phyloP scores from a whole-genome alignment of 2,113 vertebrate species.

The Gopherus evgoodei region DNA sequence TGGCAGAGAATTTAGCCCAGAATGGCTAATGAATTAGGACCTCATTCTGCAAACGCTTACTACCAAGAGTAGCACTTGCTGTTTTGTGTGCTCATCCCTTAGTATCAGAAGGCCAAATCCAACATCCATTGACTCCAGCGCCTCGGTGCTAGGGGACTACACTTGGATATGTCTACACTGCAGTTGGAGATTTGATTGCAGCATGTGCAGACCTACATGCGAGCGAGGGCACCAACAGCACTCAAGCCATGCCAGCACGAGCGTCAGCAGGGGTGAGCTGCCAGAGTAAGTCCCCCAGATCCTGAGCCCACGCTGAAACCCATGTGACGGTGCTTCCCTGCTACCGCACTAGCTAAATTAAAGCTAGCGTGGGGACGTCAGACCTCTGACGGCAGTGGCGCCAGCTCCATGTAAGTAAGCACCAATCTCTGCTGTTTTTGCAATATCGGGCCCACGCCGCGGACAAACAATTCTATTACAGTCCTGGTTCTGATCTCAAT shows the following conservation, averaged over 20 bases:
- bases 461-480: rapidly evolving
- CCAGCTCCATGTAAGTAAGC: neutral
- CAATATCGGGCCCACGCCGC: rapidly evolving
- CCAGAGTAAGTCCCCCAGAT: neutral
- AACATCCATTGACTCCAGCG: rapidly evolving
- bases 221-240: no score
- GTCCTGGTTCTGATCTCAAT: rapidly evolving
- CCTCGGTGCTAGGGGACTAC: no score
- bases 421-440: neutral
- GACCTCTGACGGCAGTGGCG: neutral
- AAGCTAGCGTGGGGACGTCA: neutral
- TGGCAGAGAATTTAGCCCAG: no score
- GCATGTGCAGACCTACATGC: no score
- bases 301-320: neutral
- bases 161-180: no score
- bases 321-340: neutral
- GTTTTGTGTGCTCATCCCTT: neutral
- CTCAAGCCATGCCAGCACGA: neutral
- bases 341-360: neutral
- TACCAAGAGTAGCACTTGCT: no score
- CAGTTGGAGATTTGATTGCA: no score
- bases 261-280: neutral
- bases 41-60: no score
- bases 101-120: rapidly evolving
- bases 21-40: no score